These are phyloP conservation scores for Intellagama lesueurii DNA, from an alignment of 2,797 vertebrate species.

Conservation along the genomic window DNA sequence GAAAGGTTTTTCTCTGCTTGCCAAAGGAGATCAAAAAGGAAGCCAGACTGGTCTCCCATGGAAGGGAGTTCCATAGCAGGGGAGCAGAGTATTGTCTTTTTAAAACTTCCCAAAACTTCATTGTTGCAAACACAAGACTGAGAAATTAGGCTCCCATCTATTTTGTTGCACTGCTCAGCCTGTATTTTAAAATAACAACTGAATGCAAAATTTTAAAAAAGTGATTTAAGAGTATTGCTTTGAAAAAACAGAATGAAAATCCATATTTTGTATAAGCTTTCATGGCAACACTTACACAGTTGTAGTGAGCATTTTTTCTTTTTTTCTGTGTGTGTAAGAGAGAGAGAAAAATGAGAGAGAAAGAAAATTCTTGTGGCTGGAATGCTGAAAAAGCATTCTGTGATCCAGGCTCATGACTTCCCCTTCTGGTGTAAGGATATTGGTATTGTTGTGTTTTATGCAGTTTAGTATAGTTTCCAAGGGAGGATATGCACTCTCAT, in stretches of 20 bases:
- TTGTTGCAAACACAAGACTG: background rate
- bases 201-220: background rate
- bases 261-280: background rate
- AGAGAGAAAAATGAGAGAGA: background rate
- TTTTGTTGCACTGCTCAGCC: background rate
- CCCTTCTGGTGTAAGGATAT: background rate
- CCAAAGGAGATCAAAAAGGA: background rate
- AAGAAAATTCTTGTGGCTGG: background rate
- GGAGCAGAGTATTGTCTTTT: no score
- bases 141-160: background rate
- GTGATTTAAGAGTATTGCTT: slow-evolving; percentile 13
- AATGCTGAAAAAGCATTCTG: background rate
- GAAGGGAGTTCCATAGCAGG: no score
- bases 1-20: background rate
- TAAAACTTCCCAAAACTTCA: accelerated
- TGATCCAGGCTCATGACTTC: background rate
- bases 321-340: background rate
- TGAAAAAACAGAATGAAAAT: slow-evolving; percentile 34
- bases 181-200: background rate
- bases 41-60: no score
- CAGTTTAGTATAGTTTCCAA: no score
- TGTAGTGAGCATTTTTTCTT: background rate
- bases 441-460: background rate
- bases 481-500: no score
- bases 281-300: background rate